Conservation (phyloP, 2,113 vertebrate species). For the Pavo muticus region DNA sequence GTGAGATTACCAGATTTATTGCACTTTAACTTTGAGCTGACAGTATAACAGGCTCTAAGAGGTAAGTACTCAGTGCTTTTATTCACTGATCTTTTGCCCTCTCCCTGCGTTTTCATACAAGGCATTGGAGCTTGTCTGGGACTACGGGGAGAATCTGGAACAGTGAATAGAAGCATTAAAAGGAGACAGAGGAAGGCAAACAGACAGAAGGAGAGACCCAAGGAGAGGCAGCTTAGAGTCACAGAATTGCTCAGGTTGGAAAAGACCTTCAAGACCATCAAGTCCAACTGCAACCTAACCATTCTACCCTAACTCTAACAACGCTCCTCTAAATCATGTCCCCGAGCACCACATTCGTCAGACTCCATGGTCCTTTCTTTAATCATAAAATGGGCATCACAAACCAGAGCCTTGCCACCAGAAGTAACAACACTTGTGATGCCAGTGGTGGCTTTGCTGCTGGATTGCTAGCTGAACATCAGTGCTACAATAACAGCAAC, state of each 20-base stretch:
- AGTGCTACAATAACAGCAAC: background rate
- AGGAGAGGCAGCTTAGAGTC: background rate
- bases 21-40: slow-evolving; percentile 74
- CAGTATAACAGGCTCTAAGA: slow-evolving; percentile 72
- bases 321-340: no score
- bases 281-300: no score
- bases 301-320: no score
- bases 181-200: background rate
- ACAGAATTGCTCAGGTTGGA: no score
- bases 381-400: background rate
- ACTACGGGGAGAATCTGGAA: background rate
- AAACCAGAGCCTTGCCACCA: background rate
- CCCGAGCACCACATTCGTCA: background rate
- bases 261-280: no score
- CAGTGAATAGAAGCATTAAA: background rate
- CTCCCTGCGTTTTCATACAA: background rate
- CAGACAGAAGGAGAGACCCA: background rate
- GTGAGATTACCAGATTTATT: slow-evolving; percentile 76
- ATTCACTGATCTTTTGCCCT: slow-evolving; percentile 65
- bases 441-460: background rate
- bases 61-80: slow-evolving; percentile 66
- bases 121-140: background rate
- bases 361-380: background rate
- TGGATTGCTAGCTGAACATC: background rate
- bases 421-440: background rate